phyloP scores from a whole-genome alignment of 2,113 vertebrate genomes.

The Chascanopsetta lugubris region DNA sequence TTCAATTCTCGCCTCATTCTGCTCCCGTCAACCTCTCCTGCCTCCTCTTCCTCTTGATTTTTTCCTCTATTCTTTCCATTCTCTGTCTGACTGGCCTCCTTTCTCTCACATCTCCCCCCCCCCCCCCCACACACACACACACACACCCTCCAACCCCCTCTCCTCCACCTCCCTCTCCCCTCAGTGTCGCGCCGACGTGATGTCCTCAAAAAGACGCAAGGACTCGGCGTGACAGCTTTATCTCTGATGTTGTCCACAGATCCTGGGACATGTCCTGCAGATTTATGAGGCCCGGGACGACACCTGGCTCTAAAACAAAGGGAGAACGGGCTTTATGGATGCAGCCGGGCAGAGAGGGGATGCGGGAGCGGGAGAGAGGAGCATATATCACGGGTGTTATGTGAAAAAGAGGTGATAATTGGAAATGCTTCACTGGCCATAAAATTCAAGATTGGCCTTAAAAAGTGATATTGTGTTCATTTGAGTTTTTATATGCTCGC shows the following conservation, averaged over 20 bases:
- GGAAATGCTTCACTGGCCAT: not conserved
- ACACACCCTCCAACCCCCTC: too few species aligned
- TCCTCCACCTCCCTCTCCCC: too few species aligned
- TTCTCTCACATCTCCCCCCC: not conserved
- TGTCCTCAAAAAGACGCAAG: constrained; percentile 40
- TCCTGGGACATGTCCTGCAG: constrained; percentile 19
- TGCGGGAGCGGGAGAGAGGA: not conserved
- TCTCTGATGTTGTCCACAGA: constrained; percentile 30
- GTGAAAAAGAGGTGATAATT: constrained; percentile 25
- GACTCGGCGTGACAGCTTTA: constrained; percentile 38
- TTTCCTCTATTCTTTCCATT: constrained; percentile 6
- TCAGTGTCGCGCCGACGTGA: constrained; percentile 19
- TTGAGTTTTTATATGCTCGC: constrained; percentile 7
- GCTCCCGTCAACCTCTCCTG: constrained; percentile 9
- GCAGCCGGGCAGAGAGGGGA: constrained; percentile 15
- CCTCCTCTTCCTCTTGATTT: not conserved
- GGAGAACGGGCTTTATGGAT: constrained; percentile 20
- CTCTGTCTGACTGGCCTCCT: not conserved
- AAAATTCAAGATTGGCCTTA: not conserved
- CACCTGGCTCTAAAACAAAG: constrained; percentile 30
- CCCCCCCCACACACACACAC: not conserved
- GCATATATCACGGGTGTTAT: constrained; percentile 12
- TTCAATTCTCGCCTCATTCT: constrained; percentile 44
- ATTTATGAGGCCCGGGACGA: constrained; percentile 38
- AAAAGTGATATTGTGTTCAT: not conserved